Evolutionary conservation across 2,888 invertebrate species (phyloP).

Genomic region (Pasiphila rectangulata): DNA sequence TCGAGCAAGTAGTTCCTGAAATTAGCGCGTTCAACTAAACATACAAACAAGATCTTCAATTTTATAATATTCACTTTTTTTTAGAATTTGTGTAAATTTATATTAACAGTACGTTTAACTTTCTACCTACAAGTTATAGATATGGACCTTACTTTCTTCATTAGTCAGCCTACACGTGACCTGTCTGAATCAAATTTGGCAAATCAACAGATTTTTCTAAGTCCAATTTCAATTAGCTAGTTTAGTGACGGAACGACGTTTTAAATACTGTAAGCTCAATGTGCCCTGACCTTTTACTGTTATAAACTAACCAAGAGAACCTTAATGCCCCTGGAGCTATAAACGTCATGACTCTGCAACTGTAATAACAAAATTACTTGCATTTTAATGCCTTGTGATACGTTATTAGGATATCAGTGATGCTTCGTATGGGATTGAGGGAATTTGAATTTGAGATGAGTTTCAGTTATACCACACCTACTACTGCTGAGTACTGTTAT

Average conservation of each 20-base stretch:
- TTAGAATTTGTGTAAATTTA: too few relatives aligned
- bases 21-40: too few relatives aligned
- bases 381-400: constrained; percentile 26
- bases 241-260: background rate
- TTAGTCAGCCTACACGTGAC: too few relatives aligned
- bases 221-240: background rate
- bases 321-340: constrained; percentile 11
- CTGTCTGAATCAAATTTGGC: too few relatives aligned
- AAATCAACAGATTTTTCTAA: background rate
- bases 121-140: too few relatives aligned
- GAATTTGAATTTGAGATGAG: constrained; percentile 13
- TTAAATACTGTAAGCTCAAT: background rate
- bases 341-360: constrained; percentile 19
- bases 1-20: too few relatives aligned
- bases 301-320: constrained; percentile 4
- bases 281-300: background rate
- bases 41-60: too few relatives aligned
- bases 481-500: background rate
- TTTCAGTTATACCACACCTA: background rate
- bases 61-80: too few relatives aligned
- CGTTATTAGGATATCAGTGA: constrained; percentile 22
- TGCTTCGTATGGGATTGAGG: constrained; percentile 3
- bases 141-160: too few relatives aligned
- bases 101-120: too few relatives aligned
- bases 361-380: constrained; percentile 31